A percentile compares a stretch with the other conserved stretches of the same genome.
Conservation (phyloP, 1,140 invertebrate species). For the Aradophagus sp. region DNA sequence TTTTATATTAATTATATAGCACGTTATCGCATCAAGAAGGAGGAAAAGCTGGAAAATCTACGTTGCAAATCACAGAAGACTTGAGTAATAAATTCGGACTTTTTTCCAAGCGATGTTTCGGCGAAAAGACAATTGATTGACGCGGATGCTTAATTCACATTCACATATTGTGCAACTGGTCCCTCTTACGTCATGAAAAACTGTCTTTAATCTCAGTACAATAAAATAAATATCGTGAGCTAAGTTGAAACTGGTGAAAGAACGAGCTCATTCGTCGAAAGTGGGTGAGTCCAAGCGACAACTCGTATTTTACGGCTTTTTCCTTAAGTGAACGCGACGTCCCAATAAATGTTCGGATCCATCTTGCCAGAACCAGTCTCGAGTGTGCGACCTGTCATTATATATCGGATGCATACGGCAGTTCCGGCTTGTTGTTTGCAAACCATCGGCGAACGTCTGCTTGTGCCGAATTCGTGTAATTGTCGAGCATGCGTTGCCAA, state of each 20-base stretch:
- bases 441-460: constrained; percentile 16
- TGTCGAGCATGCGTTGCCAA: constrained; percentile 15
- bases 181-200: no score
- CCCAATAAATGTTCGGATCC: constrained; percentile 40
- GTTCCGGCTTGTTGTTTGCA: constrained; percentile 55
- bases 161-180: no score
- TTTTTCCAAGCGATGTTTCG: no score
- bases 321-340: constrained; percentile 11
- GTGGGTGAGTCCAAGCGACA: constrained; percentile 52
- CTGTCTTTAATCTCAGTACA: no score
- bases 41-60: no score
- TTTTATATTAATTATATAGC: constrained; percentile 36
- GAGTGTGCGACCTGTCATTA: constrained; percentile 30
- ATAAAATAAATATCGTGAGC: constrained; percentile 16
- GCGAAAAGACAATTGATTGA: no score
- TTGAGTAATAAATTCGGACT: no score
- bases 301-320: constrained; percentile 30
- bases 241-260: constrained; percentile 18
- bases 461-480: constrained; percentile 46
- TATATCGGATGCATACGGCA: constrained; percentile 35
- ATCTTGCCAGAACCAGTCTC: constrained; percentile 63
- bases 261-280: constrained; percentile 41
- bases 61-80: no score
- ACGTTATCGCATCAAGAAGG: background rate
- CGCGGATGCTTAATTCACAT: no score